A percentile compares a stretch with the other conserved stretches of the same genome.
Conservation (phyloP, 2,888 invertebrate genomes). For the Thymelicus acteon region DNA sequence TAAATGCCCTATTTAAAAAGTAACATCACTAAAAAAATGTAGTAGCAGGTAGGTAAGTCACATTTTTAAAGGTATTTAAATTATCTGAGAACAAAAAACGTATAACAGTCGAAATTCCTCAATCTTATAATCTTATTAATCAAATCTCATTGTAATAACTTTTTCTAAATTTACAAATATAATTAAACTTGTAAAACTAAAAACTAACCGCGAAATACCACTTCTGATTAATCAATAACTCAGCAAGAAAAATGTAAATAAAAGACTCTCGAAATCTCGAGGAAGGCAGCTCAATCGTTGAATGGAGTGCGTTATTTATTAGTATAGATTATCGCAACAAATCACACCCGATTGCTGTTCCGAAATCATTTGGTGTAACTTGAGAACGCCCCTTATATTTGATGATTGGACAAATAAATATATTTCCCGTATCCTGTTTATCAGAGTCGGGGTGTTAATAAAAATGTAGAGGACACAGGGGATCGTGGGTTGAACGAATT, state of each 20-base stretch:
- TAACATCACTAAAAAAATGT: no score
- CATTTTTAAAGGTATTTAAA: no score
- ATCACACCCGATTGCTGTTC: conserved; percentile 75
- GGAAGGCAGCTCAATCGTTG: conserved; percentile 78
- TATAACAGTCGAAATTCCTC: no score
- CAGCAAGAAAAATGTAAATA: conserved; percentile 52
- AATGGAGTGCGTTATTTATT: conserved; percentile 80
- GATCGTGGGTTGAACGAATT: conserved; percentile 29
- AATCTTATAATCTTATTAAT: no score
- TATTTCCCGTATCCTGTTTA: conserved; percentile 84
- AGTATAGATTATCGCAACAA: conserved; percentile 81
- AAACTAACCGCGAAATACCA: conserved; percentile 15
- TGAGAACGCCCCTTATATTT: conserved; percentile 82
- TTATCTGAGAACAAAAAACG: no score
- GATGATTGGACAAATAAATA: conserved; percentile 85
- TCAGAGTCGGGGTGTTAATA: conserved; percentile 83
- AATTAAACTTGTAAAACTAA: neutral
- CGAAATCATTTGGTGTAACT: conserved; percentile 81
- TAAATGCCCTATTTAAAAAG: no score
- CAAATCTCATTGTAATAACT: no score
- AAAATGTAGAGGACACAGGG: conserved; percentile 77
- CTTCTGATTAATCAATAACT: conserved; percentile 28
- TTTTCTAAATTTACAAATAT: no score
- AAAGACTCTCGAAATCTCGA: conserved; percentile 54
- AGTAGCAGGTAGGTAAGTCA: no score